Percentiles rank a stretch among this genome's conserved stretches.
phyloP scores from a whole-genome alignment of 2,113 vertebrate genomes.

The Siniperca chuatsi region DNA sequence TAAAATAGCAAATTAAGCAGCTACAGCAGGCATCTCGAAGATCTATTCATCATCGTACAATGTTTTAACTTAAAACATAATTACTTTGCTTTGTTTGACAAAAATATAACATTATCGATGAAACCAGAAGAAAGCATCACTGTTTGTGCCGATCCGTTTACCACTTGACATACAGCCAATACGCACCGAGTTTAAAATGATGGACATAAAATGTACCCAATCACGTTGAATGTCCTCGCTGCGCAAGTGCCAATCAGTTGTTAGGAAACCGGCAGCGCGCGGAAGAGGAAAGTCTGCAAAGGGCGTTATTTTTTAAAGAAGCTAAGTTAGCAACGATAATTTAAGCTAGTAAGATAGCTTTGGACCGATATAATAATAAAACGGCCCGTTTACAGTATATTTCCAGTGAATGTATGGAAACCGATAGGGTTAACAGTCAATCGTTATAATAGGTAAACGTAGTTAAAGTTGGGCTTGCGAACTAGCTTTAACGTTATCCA shows the following conservation, averaged over 20 bases:
- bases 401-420: neutral
- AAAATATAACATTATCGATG: neutral
- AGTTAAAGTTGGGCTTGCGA: neutral
- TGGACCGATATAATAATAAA: neutral
- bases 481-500: neutral
- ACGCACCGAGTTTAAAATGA: slow-evolving; percentile 38
- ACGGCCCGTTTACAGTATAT: neutral
- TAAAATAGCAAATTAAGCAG: neutral
- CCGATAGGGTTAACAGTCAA: accelerated
- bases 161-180: slow-evolving; percentile 59
- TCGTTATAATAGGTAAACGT: neutral
- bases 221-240: neutral
- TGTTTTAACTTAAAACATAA: neutral
- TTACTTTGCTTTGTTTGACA: neutral
- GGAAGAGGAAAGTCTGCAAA: slow-evolving; percentile 85
- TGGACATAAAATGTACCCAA: slow-evolving; percentile 65
- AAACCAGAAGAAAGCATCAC: slow-evolving; percentile 27
- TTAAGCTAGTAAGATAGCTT: neutral
- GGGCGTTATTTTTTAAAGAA: neutral
- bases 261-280: slow-evolving; percentile 77
- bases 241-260: slow-evolving; percentile 71
- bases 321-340: slow-evolving; percentile 58
- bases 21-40: accelerated
- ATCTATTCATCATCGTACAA: neutral
- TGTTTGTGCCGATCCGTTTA: slow-evolving; percentile 15